These are phyloP conservation scores for Scaptomyza hsui DNA, from an alignment of 1,140 invertebrate genomes.

Conservation along the genomic window DNA sequence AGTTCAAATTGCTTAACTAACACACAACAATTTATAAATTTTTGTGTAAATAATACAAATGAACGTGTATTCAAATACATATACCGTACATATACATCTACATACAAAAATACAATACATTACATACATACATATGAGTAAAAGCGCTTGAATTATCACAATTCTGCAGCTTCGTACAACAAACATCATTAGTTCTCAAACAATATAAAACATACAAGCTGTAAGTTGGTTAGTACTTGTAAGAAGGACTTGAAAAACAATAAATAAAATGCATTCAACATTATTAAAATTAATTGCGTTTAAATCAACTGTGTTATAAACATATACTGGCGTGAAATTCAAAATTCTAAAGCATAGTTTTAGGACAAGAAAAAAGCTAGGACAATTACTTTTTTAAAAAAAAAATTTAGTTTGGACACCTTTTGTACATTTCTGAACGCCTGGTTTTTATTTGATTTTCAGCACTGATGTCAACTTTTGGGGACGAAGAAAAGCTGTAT, in stretches of 20 bases:
- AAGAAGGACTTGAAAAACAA: conserved; percentile 59
- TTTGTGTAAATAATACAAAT: conserved; percentile 55
- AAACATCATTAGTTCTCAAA: conserved; percentile 31
- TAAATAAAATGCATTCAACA: conserved; percentile 59
- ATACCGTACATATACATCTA: conserved; percentile 3
- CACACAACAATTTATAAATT: conserved; percentile 44
- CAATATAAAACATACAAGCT: conserved; percentile 30
- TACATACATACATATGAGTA: background rate
- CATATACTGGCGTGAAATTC: no score
- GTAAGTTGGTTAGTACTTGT: conserved; percentile 53
- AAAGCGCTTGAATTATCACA: conserved; percentile 32
- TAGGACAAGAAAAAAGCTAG: background rate
- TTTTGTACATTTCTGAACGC: no score
- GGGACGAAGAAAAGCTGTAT: no score
- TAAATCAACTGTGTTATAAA: background rate
- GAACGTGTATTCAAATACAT: conserved; percentile 22
- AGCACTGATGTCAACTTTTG: no score
- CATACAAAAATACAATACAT: conserved; percentile 19
- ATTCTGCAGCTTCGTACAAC: conserved; percentile 30
- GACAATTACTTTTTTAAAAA: no score
- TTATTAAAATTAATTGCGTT: conserved; percentile 17
- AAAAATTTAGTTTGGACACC: no score
- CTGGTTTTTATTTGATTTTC: no score
- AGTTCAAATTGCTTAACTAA: conserved; percentile 47
- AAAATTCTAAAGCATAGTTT: background rate